These are phyloP conservation scores for Macrotis lagotis DNA, from an alignment of 2,113 vertebrate species.

Conservation along the genomic window DNA sequence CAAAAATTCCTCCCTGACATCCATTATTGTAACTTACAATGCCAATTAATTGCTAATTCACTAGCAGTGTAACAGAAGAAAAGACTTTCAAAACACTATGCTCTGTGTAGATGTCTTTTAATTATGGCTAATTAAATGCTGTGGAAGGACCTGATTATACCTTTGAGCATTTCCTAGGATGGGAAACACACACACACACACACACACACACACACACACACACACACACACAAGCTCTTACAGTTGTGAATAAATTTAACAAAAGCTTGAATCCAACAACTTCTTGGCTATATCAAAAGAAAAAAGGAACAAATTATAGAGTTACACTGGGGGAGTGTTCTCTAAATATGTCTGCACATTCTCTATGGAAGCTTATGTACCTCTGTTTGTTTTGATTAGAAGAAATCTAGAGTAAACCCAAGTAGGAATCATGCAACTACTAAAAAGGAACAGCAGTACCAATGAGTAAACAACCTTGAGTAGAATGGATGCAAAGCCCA, in stretches of 20 bases:
- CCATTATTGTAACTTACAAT: constrained; percentile 82
- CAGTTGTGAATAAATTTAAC: constrained; percentile 63
- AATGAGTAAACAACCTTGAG: constrained; percentile 57
- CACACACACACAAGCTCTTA: constrained; percentile 62
- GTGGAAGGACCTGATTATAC: constrained; percentile 87
- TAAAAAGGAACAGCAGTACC: constrained; percentile 50
- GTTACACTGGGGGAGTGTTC: not conserved
- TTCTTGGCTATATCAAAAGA: constrained; percentile 3
- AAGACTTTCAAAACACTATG: constrained; percentile 82
- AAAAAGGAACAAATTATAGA: constrained; percentile 45
- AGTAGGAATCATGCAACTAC: constrained; percentile 25
- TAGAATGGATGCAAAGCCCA: not conserved
- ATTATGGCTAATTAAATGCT: constrained; percentile 88
- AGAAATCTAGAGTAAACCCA: constrained; percentile 36
- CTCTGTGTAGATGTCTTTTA: constrained; percentile 86
- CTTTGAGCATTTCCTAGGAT: constrained; percentile 84
- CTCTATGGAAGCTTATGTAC: rapidly evolving
- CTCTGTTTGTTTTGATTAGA: constrained; percentile 36
- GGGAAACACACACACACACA: too few relatives aligned
- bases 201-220: too few relatives aligned
- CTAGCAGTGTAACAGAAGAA: constrained; percentile 84
- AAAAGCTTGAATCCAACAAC: constrained; percentile 76
- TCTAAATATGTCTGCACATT: not conserved
- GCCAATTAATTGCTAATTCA: constrained; percentile 88
- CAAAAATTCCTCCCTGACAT: constrained; percentile 81